Conservation (phyloP, 1,140 invertebrate genomes). For the Drosophila azteca region DNA sequence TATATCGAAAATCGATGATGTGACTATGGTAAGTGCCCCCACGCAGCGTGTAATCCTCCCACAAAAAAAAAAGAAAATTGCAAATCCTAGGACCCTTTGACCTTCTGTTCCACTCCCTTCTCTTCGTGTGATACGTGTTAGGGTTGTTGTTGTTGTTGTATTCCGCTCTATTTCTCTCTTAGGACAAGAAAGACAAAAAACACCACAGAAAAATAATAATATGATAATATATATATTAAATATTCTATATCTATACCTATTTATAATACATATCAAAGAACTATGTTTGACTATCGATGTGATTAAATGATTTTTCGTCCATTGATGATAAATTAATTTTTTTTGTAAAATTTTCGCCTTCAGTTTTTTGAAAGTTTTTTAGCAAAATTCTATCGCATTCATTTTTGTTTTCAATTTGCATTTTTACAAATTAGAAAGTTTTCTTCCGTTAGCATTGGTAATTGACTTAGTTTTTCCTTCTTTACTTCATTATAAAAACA, state of each 20-base stretch:
- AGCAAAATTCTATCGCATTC: conserved; percentile 39
- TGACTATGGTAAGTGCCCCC: conserved; percentile 95
- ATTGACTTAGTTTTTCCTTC: conserved; percentile 37
- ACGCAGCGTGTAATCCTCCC: conserved; percentile 44
- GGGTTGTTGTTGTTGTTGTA: no score
- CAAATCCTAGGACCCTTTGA: conserved; percentile 31
- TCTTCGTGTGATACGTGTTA: no score
- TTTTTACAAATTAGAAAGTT: conserved; percentile 30
- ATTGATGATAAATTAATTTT: conserved; percentile 30
- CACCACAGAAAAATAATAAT: conserved; percentile 47
- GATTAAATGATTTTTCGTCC: conserved; percentile 39
- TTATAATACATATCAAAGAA: conserved; percentile 51
- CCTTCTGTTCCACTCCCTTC: conserved; percentile 21
- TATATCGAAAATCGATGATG: conserved; percentile 99
- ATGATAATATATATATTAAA: conserved; percentile 50
- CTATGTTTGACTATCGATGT: conserved; percentile 74
- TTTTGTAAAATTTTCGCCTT: conserved; percentile 14
- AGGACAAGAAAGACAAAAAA: conserved; percentile 12
- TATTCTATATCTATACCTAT: conserved; percentile 70
- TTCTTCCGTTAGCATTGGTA: conserved; percentile 58
- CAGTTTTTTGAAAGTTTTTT: conserved; percentile 24
- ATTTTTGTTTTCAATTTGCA: conserved; percentile 43
- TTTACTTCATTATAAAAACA: conserved; percentile 33
- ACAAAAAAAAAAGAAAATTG: conserved; percentile 19
- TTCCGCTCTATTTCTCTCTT: no score